Base-by-base conservation (phyloP, 2,888 invertebrate genomes). In the Troides helena region DNA sequence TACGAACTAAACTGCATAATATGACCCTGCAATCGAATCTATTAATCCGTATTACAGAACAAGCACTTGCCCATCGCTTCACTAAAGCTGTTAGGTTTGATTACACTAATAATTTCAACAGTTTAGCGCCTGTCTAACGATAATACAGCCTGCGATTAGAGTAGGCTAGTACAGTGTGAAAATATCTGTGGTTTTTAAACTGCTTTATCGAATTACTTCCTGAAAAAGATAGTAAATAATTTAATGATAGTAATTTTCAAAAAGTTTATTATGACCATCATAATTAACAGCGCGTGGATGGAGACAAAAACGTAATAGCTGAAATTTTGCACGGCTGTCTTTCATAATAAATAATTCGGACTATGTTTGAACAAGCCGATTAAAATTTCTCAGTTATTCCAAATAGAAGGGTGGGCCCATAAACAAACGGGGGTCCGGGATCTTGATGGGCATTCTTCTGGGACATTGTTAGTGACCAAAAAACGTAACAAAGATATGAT, bases 301-400 rank as follows among this genome's bases (percentile, higher is more conserved):
- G 17, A 18, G 43, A 46, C 57, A 67, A 67, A 63, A 67, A 70
- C 64, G 5, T 36, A 65, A 64, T 64, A 64, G 8, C 53, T 75
- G 75, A 73, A 76, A 80, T 80, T 72, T 77, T 25, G 43, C 30
- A 72, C 75, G 75, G 69, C 78, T 77, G 76, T 76, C 69, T 76
- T 72, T 74, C 10, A 74, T 73, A 72, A 81, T 82, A 80, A 80
- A 84, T 80, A 76, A 80, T 78, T 76, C 75, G 36, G 73, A 72
- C 71, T 71, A 72, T 36, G 74, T 82, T 84, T 84, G 85, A 70
- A 70, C 67, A 67, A 71, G 69, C 61, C 78, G 78, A 81, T 83
- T 81, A 81, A 83, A 82, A 81, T 83, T 79, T 80, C 75, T 74
- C 74, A 77, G 77, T 80, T 77, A 81, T 80, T 77, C 80, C 80